Evolutionary conservation across 1,140 invertebrate genomes (phyloP), one percentile per base, ranked within the genome.

Genomic region (Lordiphosa collinella): DNA sequence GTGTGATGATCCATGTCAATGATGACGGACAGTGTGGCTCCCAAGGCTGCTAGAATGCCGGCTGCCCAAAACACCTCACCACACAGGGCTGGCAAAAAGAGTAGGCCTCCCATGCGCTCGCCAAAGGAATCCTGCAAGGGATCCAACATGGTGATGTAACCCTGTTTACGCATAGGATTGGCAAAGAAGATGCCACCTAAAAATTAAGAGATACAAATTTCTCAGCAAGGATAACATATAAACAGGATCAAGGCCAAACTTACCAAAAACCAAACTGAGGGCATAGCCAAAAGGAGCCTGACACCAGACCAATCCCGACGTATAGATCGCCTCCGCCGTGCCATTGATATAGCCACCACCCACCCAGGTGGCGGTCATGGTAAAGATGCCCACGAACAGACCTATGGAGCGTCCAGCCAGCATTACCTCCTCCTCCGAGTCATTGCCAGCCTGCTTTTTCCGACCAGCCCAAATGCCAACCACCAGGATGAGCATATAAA

Each of bases 361-460:
- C 10, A 99, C 98, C 98, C 98, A 99, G 12, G 97, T 99, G 12
- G 98, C 98, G 95, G 98, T 99, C 98, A 99, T 99, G 10, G 98
- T 99, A 78, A 99, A 99, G 60, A 98, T 97, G 12, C 98, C 98
- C 36, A 99, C 97, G 74, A 99, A 96, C 2, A 98, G 91, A 3
- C 98, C 97, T 73, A 99, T 99, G 80, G 96, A 98, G 43, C 98
- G 91, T 1, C 97, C 97, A 0, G 98, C 98, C 71, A 99, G 89
- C 97, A 99, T 99, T 10, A 99, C 96, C 89, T 98, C 97, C 90
- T 98, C 97, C 86, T 98, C 95, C 14, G 94, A 95, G 85, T 96
- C 93, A 90, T 96, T 95, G 41, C 94, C 94, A 4, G 92, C 89
- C 56, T 94, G 93, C 89, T 97, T 97, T 90, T 98, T 98, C 69